Base-by-base conservation (phyloP, 92 coral and sea anemone genomes). In the Zoanthus sansibaricus region DNA sequence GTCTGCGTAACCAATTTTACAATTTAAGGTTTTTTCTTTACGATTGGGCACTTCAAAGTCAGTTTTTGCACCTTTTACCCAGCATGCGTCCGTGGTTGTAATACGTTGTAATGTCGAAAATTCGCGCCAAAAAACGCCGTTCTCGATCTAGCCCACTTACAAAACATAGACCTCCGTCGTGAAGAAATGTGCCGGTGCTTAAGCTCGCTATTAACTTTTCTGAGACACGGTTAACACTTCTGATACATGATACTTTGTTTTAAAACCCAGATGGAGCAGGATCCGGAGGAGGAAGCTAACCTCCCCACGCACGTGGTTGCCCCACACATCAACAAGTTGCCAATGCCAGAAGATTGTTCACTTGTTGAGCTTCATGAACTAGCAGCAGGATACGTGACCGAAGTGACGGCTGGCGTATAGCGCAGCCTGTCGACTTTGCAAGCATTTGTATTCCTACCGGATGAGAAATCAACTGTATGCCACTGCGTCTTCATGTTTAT, bases 301-400 rank as follows among this genome's bases (percentile, higher is more conserved):
- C 88, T 95, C 33, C 94, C 96, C 0, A 83, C 98, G 1, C 94
- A 90, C 78, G 93, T 92, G 15, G 89, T 95, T 15, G 98, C 93
- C 12, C 98, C 98, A 33, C 99, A 97, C 75, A 87, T 97, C 82
- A 91, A 91, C 62, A 93, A 90, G 79, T 76, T 97, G 30, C 99
- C 98, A 13, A 88, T 97, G 90, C 99, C 99, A 5, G 99, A 97
- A 89, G 99, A 97, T 84, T 97, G 98, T 75, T 84, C 89, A 45
- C 91, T 97, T 13, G 95, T 92, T n/a, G 99, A 97, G 68, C 94
- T 97, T 2, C 90, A 93, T 15, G 98, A 95, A 67, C 95, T 97
- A 46, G 90, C 95, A 7, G 96, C 94, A 12, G 91, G 89, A 64
- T 97, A 97, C 51, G 86, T 95, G 21, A 73, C 88, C 54, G 99